phyloP scores from a whole-genome alignment of 2,888 invertebrate genomes.

The Tinea pellionella region DNA sequence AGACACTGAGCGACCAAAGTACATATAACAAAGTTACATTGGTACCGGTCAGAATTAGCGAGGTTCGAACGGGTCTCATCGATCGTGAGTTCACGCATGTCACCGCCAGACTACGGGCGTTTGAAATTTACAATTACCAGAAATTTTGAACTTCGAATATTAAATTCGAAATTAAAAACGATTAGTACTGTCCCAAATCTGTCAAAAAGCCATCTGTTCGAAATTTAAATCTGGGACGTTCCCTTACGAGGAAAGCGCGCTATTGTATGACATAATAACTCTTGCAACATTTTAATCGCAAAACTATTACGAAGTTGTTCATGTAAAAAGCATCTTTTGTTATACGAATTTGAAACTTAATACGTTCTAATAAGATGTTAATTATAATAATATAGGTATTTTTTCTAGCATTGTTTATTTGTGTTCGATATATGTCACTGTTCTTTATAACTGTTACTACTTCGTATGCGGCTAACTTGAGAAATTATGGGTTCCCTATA shows the following conservation, averaged over 20 bases:
- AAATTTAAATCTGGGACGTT: conserved; percentile 10
- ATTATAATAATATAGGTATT: background rate
- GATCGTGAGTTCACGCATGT: no score
- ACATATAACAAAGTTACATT: no score
- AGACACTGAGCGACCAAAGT: no score
- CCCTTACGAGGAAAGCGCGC: background rate
- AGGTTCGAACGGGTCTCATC: no score
- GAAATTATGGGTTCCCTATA: no score
- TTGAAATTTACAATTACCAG: no score
- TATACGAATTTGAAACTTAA: background rate
- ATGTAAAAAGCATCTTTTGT: background rate
- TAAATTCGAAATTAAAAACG: background rate
- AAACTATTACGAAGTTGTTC: background rate
- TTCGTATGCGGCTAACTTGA: no score
- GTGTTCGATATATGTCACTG: background rate
- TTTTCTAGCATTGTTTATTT: background rate
- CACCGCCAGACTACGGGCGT: no score
- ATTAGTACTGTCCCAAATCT: background rate
- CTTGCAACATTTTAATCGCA: conserved; percentile 2
- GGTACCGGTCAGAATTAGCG: no score
- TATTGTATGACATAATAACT: conserved; percentile 1
- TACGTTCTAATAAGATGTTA: background rate
- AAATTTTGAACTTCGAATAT: no score
- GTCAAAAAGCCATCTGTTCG: conserved; percentile 2
- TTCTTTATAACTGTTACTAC: background rate